Conservation (phyloP, 2,797 vertebrate species). For the Danio aesculapii region DNA sequence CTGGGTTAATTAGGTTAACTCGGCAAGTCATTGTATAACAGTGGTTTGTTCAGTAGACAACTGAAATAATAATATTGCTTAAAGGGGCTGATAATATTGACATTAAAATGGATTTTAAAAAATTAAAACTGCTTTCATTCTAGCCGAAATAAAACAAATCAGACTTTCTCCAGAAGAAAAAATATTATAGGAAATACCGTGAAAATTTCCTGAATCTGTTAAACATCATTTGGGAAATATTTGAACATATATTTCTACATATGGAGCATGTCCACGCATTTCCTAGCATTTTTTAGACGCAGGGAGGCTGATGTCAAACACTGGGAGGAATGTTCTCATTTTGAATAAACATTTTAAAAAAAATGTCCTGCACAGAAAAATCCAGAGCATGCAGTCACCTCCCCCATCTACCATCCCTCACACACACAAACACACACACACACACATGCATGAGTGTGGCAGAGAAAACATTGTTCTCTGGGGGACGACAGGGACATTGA, state of each 20-base stretch:
- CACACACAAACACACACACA: slow-evolving; percentile 46
- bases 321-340: slow-evolving; percentile 80
- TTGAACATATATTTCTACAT: background rate
- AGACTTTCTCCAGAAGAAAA: too few relatives aligned
- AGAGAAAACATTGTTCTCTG: slow-evolving; percentile 61
- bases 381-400: slow-evolving; percentile 66
- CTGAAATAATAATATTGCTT: too few relatives aligned
- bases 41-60: too few relatives aligned
- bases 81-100: too few relatives aligned
- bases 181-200: too few relatives aligned
- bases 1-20: too few relatives aligned
- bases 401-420: slow-evolving; percentile 26
- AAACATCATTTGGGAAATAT: too few relatives aligned
- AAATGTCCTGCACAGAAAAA: slow-evolving; percentile 63
- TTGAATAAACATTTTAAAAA: slow-evolving; percentile 74
- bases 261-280: slow-evolving; percentile 72
- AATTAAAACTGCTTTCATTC: too few relatives aligned
- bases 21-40: too few relatives aligned
- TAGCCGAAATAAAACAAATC: too few relatives aligned
- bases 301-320: slow-evolving; percentile 74
- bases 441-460: slow-evolving; percentile 50
- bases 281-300: slow-evolving; percentile 73
- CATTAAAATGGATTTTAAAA: too few relatives aligned
- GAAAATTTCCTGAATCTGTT: too few relatives aligned
- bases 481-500: slow-evolving; percentile 70